Conservation (phyloP, 2,888 invertebrate species). For the Catocala fraxini region DNA sequence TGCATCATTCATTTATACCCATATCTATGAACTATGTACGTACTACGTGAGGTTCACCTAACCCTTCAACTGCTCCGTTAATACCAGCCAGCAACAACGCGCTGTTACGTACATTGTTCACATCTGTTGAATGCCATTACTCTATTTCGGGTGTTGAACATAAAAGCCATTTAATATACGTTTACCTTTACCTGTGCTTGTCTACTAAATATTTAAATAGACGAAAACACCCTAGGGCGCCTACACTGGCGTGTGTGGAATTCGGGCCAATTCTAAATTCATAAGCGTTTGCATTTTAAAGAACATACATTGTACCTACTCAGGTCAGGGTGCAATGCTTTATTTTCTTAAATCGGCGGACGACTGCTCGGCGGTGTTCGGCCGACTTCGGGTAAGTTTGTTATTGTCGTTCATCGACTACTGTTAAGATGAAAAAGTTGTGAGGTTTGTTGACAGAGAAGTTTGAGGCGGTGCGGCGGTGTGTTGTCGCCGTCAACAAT, state of each 20-base stretch:
- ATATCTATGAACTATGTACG: neutral
- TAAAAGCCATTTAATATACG: constrained; percentile 12
- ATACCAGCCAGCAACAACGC: constrained; percentile 14
- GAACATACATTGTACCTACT: constrained; percentile 23
- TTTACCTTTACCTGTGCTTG: constrained; percentile 2
- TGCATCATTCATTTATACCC: neutral
- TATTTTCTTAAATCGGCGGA: constrained; percentile 24
- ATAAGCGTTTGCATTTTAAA: constrained; percentile 51
- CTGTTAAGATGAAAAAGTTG: neutral
- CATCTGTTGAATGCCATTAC: constrained; percentile 23
- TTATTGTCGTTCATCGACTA: neutral
- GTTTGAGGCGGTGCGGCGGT: too few relatives aligned
- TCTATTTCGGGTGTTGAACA: constrained; percentile 11
- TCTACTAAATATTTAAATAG: constrained; percentile 49
- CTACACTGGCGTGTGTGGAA: constrained; percentile 29
- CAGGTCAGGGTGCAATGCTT: constrained; percentile 9
- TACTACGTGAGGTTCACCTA: neutral
- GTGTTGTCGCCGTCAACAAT: too few relatives aligned
- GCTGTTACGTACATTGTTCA: constrained; percentile 31
- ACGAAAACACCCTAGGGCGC: constrained; percentile 30
- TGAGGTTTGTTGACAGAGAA: too few relatives aligned
- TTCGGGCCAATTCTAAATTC: constrained; percentile 48
- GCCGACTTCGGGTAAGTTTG: neutral
- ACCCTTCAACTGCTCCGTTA: constrained; percentile 2
- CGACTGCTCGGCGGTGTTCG: neutral